Evolutionary conservation across 2,113 vertebrate species (phyloP).

Genomic region (Edolisoma coerulescens): DNA sequence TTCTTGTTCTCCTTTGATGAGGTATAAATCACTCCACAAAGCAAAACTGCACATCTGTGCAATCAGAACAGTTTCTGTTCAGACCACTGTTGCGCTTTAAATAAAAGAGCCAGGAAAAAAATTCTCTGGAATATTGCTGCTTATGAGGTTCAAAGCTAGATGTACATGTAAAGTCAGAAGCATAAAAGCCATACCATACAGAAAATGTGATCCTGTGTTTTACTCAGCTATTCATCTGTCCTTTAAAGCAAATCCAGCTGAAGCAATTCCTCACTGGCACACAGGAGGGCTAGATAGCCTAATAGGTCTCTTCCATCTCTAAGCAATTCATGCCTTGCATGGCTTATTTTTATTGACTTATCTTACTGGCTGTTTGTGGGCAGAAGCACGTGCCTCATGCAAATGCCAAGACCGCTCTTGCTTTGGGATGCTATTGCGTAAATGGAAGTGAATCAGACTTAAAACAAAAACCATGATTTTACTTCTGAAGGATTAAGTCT

Average conservation of each 20-base stretch:
- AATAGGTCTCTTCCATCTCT: neutral
- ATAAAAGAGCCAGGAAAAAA: neutral
- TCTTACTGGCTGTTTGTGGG: neutral
- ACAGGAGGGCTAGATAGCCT: neutral
- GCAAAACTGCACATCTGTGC: neutral
- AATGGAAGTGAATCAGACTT: neutral
- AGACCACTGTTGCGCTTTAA: neutral
- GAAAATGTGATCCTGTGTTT: neutral
- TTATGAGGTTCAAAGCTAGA: neutral
- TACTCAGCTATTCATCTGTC: neutral
- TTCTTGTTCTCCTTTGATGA: neutral
- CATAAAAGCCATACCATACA: neutral
- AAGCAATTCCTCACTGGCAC: neutral
- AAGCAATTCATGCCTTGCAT: neutral
- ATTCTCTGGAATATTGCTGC: neutral
- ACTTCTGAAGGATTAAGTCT: neutral
- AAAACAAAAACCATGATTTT: neutral
- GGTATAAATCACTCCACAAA: neutral
- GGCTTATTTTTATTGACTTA: constrained; percentile 31
- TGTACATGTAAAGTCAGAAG: neutral
- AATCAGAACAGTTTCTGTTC: neutral
- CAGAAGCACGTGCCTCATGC: neutral
- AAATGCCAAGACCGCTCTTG: neutral
- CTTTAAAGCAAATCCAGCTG: neutral
- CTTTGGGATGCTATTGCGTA: neutral